Percentiles rank a stretch among this genome's conserved stretches.
Evolutionary conservation across 2,113 vertebrate genomes (phyloP).

Genomic region (Hydrochoerus hydrochaeris): DNA sequence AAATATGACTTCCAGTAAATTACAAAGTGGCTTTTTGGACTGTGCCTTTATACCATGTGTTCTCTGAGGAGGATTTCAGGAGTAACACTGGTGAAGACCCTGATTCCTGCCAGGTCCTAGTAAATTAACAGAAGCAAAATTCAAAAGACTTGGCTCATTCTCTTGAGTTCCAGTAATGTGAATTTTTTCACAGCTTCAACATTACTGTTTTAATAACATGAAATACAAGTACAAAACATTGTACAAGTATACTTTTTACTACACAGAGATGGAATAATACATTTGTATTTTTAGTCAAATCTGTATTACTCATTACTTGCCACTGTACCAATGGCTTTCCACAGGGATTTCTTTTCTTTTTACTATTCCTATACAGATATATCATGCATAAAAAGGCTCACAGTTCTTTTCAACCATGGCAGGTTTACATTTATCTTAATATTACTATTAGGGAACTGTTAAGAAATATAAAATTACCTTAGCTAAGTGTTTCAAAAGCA

Average conservation of each 20-base stretch:
- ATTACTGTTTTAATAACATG: conserved; percentile 79
- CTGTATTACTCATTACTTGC: background rate
- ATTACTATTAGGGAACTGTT: conserved; percentile 44
- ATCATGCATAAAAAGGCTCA: conserved; percentile 54
- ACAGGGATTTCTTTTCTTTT: background rate
- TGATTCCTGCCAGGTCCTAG: conserved; percentile 36
- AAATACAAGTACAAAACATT: conserved; percentile 88
- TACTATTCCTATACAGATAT: conserved; percentile 4
- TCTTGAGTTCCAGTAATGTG: no score
- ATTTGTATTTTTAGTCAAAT: conserved; percentile 71
- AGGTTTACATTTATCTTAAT: conserved; percentile 33
- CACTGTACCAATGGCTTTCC: background rate
- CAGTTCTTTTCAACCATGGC: conserved; percentile 39
- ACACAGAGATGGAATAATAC: conserved; percentile 80
- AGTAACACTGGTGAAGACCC: conserved; percentile 1
- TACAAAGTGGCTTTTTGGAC: background rate
- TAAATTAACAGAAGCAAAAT: conserved; percentile 3
- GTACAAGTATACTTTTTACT: conserved; percentile 84
- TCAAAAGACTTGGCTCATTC: conserved; percentile 10
- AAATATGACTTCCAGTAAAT: conserved; percentile 45
- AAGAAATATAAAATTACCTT: conserved; percentile 56
- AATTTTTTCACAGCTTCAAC: no score
- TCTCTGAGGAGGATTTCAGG: conserved; percentile 39
- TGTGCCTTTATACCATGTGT: background rate
- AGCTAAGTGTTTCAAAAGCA: conserved; percentile 10